These are phyloP conservation scores for Tenthredo amoena DNA, from an alignment of 2,888 invertebrate genomes.

Conservation along the genomic window DNA sequence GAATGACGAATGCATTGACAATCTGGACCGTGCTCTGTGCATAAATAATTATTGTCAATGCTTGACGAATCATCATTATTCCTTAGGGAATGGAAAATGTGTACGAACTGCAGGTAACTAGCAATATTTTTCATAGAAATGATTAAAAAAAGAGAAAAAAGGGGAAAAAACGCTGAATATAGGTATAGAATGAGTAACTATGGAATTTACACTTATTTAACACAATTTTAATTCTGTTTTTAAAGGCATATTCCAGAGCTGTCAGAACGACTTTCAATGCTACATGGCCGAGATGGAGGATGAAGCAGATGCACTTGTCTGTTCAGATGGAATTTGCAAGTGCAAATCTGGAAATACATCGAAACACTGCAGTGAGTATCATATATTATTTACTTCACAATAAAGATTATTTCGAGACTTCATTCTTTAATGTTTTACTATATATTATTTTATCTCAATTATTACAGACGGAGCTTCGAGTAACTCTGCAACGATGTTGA, in stretches of 20 bases:
- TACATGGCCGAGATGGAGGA: slow-evolving; percentile 46
- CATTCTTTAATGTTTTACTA: not conserved
- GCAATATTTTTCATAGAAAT: not conserved
- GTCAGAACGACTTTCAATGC: slow-evolving; percentile 63
- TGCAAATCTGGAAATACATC: slow-evolving; percentile 57
- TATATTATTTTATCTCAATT: not conserved
- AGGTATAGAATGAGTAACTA: not conserved
- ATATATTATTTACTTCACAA: not conserved
- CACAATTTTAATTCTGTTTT: not conserved
- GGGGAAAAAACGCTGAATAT: too few species aligned
- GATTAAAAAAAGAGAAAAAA: not conserved
- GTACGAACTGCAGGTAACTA: slow-evolving; percentile 60
- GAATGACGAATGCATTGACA: slow-evolving; percentile 66
- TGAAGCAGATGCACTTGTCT: slow-evolving; percentile 57
- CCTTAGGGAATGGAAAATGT: slow-evolving; percentile 62
- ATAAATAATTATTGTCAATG: slow-evolving; percentile 64
- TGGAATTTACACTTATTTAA: not conserved
- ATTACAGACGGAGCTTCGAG: slow-evolving; percentile 25
- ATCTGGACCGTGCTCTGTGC: slow-evolving; percentile 62
- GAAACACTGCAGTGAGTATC: slow-evolving; percentile 56
- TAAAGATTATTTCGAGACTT: not conserved
- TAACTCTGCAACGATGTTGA: slow-evolving; percentile 31
- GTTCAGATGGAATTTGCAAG: slow-evolving; percentile 62
- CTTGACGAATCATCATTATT: slow-evolving; percentile 61
- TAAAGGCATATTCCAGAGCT: slow-evolving; percentile 50